Evolutionary conservation across 1,140 invertebrate species (phyloP).

Genomic region (Drosophila varians): DNA sequence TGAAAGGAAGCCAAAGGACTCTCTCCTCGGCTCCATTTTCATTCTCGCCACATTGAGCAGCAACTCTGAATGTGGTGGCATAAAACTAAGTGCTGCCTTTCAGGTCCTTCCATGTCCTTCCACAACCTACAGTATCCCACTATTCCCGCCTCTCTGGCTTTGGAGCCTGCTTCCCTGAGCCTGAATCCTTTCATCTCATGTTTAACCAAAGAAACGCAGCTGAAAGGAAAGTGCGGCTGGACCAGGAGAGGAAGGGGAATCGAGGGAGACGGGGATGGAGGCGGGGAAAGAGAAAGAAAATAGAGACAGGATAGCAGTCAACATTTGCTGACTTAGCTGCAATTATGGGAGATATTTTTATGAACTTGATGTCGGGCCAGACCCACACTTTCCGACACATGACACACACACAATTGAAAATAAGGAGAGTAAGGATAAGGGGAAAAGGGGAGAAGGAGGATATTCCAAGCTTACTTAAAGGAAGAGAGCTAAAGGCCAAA

Average conservation of each 20-base stretch:
- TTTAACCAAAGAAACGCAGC: constrained; percentile 28
- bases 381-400: constrained; percentile 16
- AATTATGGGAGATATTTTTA: constrained; percentile 69
- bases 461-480: constrained; percentile 6
- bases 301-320: constrained; percentile 29
- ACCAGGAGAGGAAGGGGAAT: constrained; percentile 6
- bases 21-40: constrained; percentile 20
- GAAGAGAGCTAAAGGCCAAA: constrained; percentile 8
- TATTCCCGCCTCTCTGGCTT: constrained; percentile 11
- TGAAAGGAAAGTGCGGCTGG: constrained; percentile 27
- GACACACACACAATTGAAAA: constrained; percentile 14
- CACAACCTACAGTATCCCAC: neutral
- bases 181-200: constrained; percentile 62
- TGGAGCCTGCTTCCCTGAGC: constrained; percentile 48
- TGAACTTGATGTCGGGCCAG: constrained; percentile 57
- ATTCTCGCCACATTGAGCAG: constrained; percentile 56
- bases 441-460: neutral
- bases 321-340: constrained; percentile 63
- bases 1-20: neutral
- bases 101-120: constrained; percentile 7
- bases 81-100: constrained; percentile 65
- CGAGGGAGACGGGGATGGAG: neutral
- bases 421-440: too few species aligned
- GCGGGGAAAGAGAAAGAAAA: neutral
- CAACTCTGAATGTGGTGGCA: constrained; percentile 37